These are phyloP conservation scores for Mastomys natalensis DNA, from an alignment of 2,113 vertebrate genomes.

Conservation along the genomic window DNA sequence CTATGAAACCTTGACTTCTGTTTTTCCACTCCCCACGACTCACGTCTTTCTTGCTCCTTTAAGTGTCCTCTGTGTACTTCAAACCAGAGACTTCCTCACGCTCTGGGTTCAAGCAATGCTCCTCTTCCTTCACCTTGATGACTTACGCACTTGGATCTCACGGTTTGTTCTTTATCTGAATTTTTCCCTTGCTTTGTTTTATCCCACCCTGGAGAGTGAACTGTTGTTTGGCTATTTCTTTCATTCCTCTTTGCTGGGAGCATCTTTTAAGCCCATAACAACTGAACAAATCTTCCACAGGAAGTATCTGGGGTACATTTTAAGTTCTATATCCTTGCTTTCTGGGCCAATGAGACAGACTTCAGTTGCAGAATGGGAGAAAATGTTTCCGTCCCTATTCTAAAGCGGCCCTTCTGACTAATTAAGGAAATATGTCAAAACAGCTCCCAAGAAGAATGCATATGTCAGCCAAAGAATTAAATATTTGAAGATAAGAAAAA, in stretches of 20 bases:
- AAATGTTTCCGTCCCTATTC: conserved; percentile 60
- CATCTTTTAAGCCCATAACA: conserved; percentile 43
- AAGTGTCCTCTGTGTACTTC: neutral
- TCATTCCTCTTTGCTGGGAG: neutral
- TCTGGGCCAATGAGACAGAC: neutral
- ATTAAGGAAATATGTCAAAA: conserved; percentile 74
- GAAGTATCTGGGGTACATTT: conserved; percentile 47
- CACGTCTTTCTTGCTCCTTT: neutral
- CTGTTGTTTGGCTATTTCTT: conserved; percentile 33
- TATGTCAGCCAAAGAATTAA: conserved; percentile 68
- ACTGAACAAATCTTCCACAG: conserved; percentile 3
- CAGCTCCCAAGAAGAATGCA: conserved; percentile 47
- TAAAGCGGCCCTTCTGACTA: conserved; percentile 54
- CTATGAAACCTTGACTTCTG: neutral
- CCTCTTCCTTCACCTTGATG: neutral
- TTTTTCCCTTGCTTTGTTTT: conserved; percentile 30
- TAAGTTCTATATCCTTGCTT: conserved; percentile 55
- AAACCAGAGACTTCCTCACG: neutral
- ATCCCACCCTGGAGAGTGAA: conserved; percentile 8
- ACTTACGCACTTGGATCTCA: neutral
- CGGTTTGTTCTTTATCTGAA: neutral
- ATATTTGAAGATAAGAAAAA: conserved; percentile 74
- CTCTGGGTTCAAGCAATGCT: neutral
- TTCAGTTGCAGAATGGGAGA: conserved; percentile 58
- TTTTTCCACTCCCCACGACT: neutral